Conservation (phyloP, 2,797 vertebrate genomes). For the Pangasius mekongensis region DNA sequence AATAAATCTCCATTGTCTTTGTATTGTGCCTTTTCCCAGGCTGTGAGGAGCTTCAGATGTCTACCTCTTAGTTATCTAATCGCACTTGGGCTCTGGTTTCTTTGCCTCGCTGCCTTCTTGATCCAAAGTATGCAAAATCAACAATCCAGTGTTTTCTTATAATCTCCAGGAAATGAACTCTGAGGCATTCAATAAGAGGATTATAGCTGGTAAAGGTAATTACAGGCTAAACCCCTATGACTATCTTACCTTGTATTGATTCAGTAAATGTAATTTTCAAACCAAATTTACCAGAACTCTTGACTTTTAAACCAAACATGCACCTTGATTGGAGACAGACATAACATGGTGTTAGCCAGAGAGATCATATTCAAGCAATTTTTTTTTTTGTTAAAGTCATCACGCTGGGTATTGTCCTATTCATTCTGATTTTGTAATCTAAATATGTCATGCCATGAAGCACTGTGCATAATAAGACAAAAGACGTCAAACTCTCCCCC, state of each 20-base stretch:
- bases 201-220: slow-evolving; percentile 62
- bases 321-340: not conserved
- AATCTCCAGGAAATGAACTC: slow-evolving; percentile 61
- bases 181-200: slow-evolving; percentile 67
- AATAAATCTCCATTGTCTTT: slow-evolving; percentile 55
- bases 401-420: slow-evolving; percentile 25
- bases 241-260: slow-evolving; percentile 25
- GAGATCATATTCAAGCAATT: not conserved
- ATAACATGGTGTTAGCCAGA: not conserved
- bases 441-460: slow-evolving; percentile 61
- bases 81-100: slow-evolving; percentile 27
- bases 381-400: not conserved
- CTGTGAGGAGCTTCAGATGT: slow-evolving; percentile 33
- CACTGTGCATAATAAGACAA: slow-evolving; percentile 62
- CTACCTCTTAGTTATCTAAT: slow-evolving; percentile 48
- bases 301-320: slow-evolving; percentile 7
- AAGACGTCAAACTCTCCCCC: slow-evolving; percentile 42
- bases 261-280: slow-evolving; percentile 2
- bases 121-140: slow-evolving; percentile 40
- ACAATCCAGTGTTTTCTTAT: slow-evolving; percentile 47
- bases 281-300: not conserved
- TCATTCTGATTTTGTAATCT: slow-evolving; percentile 36
- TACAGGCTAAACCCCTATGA: slow-evolving; percentile 43
- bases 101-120: slow-evolving; percentile 42
- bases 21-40: slow-evolving; percentile 43